Percentiles rank a stretch among this genome's conserved stretches.
phyloP scores from a whole-genome alignment of 1,140 invertebrate genomes.

The Cydia pomonella region DNA sequence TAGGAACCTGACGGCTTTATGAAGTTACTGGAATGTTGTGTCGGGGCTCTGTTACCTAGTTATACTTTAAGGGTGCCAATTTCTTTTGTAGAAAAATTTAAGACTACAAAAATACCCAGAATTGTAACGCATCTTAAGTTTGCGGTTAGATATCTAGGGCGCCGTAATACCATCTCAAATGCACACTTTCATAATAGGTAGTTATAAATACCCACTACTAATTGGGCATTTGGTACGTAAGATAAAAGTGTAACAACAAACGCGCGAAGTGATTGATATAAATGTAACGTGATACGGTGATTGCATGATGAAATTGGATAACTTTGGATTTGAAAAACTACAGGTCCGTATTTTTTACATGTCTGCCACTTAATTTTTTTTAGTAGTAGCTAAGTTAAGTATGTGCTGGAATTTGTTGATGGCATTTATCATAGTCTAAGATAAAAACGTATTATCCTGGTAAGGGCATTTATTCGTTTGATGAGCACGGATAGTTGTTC shows the following conservation, averaged over 20 bases:
- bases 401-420: neutral
- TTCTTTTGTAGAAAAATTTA: no score
- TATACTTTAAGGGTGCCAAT: neutral
- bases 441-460: no score
- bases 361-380: neutral
- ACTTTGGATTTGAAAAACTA: constrained; percentile 73
- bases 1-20: constrained; percentile 56
- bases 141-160: no score
- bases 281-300: constrained; percentile 42
- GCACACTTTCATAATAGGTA: no score
- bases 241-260: constrained; percentile 12
- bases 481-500: no score
- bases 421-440: neutral
- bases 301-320: constrained; percentile 71
- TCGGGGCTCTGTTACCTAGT: constrained; percentile 33
- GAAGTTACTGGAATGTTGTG: constrained; percentile 58
- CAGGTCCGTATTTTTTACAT: constrained; percentile 52
- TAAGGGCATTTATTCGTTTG: no score
- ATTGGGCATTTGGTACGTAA: constrained; percentile 10
- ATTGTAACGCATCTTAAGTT: no score
- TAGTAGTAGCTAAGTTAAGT: no score
- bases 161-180: no score
- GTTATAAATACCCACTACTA: neutral
- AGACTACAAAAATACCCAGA: no score
- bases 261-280: constrained; percentile 5